phyloP scores from a whole-genome alignment of 2,888 invertebrate genomes.

The Nowickia ferox region DNA sequence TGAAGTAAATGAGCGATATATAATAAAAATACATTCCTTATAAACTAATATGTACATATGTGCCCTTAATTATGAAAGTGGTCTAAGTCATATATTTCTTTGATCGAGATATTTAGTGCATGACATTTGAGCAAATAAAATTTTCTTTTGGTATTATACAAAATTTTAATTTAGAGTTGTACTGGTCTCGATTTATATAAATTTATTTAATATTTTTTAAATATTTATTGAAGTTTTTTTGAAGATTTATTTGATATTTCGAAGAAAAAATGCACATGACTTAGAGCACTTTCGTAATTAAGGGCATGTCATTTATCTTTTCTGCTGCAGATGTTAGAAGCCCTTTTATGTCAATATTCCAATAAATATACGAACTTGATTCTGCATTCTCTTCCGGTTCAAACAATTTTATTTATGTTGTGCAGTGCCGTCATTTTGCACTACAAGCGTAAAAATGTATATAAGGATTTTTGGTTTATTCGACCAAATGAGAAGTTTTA shows the following conservation, averaged over 20 bases:
- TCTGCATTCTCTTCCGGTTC: conserved; percentile 71
- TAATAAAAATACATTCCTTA: background rate
- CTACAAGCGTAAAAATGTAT: conserved; percentile 70
- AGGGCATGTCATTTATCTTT: background rate
- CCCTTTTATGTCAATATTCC: conserved; percentile 72
- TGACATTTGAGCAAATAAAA: too few species aligned
- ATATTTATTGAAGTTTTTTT: too few species aligned
- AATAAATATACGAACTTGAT: conserved; percentile 73
- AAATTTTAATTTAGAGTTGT: too few species aligned
- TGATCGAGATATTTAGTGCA: too few species aligned
- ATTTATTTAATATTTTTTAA: too few species aligned
- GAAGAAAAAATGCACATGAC: too few species aligned
- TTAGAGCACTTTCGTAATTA: too few species aligned
- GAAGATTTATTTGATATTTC: too few species aligned
- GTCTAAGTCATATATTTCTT: too few species aligned
- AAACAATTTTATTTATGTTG: conserved; percentile 78
- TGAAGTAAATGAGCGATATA: background rate
- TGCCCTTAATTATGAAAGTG: too few species aligned
- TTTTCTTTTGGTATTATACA: too few species aligned
- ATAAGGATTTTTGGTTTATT: conserved; percentile 78
- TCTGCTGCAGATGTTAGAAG: conserved; percentile 74
- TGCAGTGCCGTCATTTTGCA: conserved; percentile 77
- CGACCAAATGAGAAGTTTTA: conserved; percentile 63
- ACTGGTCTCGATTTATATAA: too few species aligned
- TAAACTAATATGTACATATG: background rate